Conservation (phyloP, 2,113 vertebrate species). For the Hemichromis elongatus region DNA sequence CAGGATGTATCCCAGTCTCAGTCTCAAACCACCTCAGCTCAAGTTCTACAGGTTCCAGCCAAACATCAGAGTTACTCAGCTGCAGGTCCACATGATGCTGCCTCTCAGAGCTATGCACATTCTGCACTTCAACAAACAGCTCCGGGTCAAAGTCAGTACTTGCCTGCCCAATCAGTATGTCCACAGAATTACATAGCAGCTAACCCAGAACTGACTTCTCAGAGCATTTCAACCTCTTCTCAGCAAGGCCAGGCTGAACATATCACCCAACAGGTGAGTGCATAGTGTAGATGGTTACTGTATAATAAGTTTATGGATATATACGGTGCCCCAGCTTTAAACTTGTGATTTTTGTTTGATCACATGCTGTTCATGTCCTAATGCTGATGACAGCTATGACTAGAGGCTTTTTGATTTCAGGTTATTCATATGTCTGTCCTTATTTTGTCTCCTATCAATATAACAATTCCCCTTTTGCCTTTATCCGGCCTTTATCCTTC, state of each 20-base stretch:
- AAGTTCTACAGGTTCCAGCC: neutral
- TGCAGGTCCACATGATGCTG: conserved; percentile 8
- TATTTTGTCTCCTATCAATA: neutral
- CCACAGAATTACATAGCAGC: conserved; percentile 34
- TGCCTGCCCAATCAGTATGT: neutral
- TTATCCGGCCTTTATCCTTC: too few relatives aligned
- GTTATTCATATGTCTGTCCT: neutral
- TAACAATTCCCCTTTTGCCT: too few relatives aligned
- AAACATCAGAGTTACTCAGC: conserved; percentile 45
- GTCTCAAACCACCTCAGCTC: neutral
- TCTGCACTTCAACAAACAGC: conserved; percentile 16
- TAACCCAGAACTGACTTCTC: neutral
- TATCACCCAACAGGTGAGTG: conserved; percentile 76
- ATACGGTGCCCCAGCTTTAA: neutral
- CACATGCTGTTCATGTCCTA: conserved; percentile 35
- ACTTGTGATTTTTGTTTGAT: conserved; percentile 3
- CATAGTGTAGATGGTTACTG: neutral
- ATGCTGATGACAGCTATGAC: neutral
- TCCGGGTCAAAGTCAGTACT: conserved; percentile 31
- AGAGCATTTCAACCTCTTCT: conserved; percentile 47
- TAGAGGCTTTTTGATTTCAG: neutral
- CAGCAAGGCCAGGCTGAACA: conserved; percentile 52
- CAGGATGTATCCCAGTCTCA: conserved; percentile 37
- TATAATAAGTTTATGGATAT: neutral
- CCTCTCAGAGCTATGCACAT: conserved; percentile 29